Evolutionary conservation across 1,140 invertebrate species (phyloP), one percentile per base, ranked within the genome.

Genomic region (Eubasilissa regina): DNA sequence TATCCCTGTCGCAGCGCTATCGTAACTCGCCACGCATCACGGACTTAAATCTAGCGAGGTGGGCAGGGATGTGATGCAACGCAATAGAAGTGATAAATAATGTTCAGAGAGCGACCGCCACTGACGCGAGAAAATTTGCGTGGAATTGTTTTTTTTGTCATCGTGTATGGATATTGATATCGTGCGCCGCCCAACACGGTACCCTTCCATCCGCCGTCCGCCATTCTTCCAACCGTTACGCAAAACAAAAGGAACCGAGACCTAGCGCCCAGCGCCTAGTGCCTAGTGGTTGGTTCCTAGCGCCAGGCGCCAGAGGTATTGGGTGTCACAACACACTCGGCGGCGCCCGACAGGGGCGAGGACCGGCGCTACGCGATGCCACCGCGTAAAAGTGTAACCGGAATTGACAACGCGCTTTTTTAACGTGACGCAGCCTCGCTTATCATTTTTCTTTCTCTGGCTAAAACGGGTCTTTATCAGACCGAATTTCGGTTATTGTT

Each of bases 211-310:
- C 12, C 12, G 51, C 51, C n/a, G n/a, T 55, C 53, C 6, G 53
- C 53, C 53, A 55, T 55, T 55, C n/a, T 55, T 55, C n/a, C 13
- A 17, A 10, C n/a, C n/a, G 53, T 55, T 55, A 55, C 53, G 10
- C 19, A 55, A n/a, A n/a, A 58, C 55, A 58, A 58, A 15, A 19
- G 55, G 55, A 58, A 58, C 15, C 13, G 12, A 58, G 55, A 58
- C 11, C 55, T 8, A 58, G 60, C 60, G 25, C 60, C 25, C n/a
- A n/a, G n/a, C n/a, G n/a, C n/a, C n/a, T n/a, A n/a, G n/a, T n/a
- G n/a, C n/a, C n/a, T n/a, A n/a, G n/a, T n/a, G n/a, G n/a, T n/a
- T n/a, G n/a, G n/a, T n/a, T n/a, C n/a, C n/a, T n/a, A 25, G 55
- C 25, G 25, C 25, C 25, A 35, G 25, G 55, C 19, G 60, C 25